These are phyloP conservation scores for Drosophila bocki DNA, from an alignment of 1,140 invertebrate species.

Conservation along the genomic window DNA sequence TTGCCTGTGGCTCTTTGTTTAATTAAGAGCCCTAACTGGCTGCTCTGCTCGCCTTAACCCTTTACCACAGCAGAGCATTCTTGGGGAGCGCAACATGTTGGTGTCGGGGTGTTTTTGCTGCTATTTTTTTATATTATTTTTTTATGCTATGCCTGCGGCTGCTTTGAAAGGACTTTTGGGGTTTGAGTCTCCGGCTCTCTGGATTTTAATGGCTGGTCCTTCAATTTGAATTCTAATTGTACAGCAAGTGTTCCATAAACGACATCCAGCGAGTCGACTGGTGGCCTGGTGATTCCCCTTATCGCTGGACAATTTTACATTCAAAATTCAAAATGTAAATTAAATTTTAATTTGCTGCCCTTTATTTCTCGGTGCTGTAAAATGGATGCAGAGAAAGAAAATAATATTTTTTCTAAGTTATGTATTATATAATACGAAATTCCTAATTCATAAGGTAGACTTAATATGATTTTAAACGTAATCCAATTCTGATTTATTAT, in stretches of 20 bases:
- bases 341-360: constrained; percentile 49
- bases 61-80: constrained; percentile 11
- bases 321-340: constrained; percentile 54
- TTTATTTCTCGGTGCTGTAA: constrained; percentile 15
- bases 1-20: constrained; percentile 11
- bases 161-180: constrained; percentile 31
- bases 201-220: constrained; percentile 27
- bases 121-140: constrained; percentile 15
- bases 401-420: not conserved
- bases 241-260: constrained; percentile 26
- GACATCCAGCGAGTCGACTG: constrained; percentile 12
- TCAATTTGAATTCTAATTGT: constrained; percentile 44
- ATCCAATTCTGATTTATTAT: not conserved
- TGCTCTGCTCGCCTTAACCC: constrained; percentile 16
- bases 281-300: constrained; percentile 13
- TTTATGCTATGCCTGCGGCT: constrained; percentile 24
- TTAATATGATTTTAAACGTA: not conserved
- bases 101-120: constrained; percentile 30
- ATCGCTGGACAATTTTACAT: constrained; percentile 40
- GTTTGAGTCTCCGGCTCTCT: constrained; percentile 2
- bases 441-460: not conserved
- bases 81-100: constrained; percentile 43
- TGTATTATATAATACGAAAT: not conserved
- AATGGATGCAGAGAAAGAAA: not conserved
- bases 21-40: constrained; percentile 36